Conservation (phyloP, 2,888 invertebrate genomes). For the Scaptomyza cyrtandrae region DNA sequence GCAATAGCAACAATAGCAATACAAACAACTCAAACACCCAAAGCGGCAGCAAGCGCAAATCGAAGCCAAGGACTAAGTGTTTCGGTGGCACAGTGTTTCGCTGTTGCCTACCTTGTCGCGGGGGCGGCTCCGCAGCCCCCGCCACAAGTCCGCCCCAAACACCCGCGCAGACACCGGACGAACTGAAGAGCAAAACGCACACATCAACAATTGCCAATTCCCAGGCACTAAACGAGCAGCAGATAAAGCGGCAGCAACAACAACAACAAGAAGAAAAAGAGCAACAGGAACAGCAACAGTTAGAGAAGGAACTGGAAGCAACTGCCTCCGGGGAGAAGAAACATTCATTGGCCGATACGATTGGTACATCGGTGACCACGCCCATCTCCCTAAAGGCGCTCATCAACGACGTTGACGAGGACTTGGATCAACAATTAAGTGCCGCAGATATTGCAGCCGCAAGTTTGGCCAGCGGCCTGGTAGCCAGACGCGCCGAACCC, state of each 20-base stretch:
- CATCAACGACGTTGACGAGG: slow-evolving; percentile 82
- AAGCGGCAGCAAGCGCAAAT: slow-evolving; percentile 72
- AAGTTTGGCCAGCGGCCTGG: slow-evolving; percentile 78
- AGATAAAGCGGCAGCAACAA: slow-evolving; percentile 34
- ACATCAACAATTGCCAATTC: slow-evolving; percentile 11
- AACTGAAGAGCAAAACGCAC: slow-evolving; percentile 59
- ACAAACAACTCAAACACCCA: slow-evolving; percentile 27
- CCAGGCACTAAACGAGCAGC: slow-evolving; percentile 18
- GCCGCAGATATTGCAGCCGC: slow-evolving; percentile 81
- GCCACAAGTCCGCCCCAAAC: slow-evolving; percentile 86
- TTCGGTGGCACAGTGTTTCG: slow-evolving; percentile 90
- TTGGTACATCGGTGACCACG: slow-evolving; percentile 80
- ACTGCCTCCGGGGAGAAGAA: slow-evolving; percentile 62
- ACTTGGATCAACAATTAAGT: slow-evolving; percentile 68
- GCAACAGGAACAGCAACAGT: slow-evolving; percentile 36
- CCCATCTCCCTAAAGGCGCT: slow-evolving; percentile 81
- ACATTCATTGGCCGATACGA: slow-evolving; percentile 81
- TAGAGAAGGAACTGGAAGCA: slow-evolving; percentile 33
- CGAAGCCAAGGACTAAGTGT: slow-evolving; percentile 83
- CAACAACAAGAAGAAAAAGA: slow-evolving; percentile 42
- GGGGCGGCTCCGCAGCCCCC: slow-evolving; percentile 90
- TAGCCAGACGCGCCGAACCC: slow-evolving; percentile 80
- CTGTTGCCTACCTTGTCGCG: slow-evolving; percentile 93
- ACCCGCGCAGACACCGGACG: slow-evolving; percentile 81
- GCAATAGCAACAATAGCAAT: slow-evolving; percentile 38